Evolutionary conservation across 2,797 vertebrate genomes (phyloP).

Genomic region (Agapornis canus): DNA sequence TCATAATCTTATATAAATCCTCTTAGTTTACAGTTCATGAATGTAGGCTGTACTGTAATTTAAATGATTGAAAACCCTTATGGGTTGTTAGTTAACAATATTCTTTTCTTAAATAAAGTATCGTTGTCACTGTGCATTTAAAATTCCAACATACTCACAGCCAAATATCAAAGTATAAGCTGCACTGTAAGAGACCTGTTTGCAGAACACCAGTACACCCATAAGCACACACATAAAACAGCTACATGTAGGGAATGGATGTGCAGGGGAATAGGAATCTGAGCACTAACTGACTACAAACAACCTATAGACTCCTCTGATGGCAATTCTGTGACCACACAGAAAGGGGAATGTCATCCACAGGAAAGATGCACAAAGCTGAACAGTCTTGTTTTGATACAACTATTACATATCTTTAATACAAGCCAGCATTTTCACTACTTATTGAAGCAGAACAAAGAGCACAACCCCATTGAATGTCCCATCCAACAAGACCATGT

Average conservation of each 20-base stretch:
- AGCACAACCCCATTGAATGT: not conserved
- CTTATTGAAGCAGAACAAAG: not conserved
- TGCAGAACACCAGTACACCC: not conserved
- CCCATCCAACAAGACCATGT: not conserved
- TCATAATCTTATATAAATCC: slow-evolving; percentile 29
- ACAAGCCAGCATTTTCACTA: not conserved
- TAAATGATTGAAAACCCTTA: not conserved
- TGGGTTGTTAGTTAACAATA: not conserved
- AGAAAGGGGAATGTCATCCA: not conserved
- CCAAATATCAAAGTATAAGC: not conserved
- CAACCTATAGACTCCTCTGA: not conserved
- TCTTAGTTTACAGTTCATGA: not conserved
- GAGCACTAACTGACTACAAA: not conserved
- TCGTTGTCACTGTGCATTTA: not conserved
- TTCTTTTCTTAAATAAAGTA: not conserved
- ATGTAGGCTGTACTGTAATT: not conserved
- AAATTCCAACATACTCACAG: not conserved
- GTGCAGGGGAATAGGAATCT: not conserved
- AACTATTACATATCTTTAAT: not conserved
- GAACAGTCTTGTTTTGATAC: not conserved
- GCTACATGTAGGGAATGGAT: not conserved
- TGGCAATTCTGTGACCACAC: not conserved
- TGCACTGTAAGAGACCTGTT: not conserved
- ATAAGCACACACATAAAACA: not conserved
- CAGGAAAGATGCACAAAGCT: not conserved